Base-by-base conservation (phyloP, 2,113 vertebrate genomes). In the Sinosuthora webbiana region DNA sequence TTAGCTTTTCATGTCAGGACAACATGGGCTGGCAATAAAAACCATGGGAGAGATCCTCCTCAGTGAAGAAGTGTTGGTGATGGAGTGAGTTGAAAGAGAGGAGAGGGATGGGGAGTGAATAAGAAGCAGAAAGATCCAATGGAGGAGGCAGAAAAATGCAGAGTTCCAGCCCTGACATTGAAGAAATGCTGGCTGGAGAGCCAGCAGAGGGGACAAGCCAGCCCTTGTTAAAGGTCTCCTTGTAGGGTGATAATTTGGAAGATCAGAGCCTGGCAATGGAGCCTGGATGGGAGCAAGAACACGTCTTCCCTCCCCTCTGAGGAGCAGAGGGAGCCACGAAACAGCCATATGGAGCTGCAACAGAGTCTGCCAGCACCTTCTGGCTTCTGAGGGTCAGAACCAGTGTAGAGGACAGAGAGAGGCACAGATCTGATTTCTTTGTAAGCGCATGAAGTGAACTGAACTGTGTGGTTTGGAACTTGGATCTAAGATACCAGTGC, bases 171-270 rank as follows among this genome's bases (percentile, higher is more conserved):
- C 80, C 71, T 78, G 73, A 67, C 35, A 11, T 1, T 64, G 68
- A 71, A 71, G 68, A 78, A 90, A 39, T 62, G 49, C 68, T 92
- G 85, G 79, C 75, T 92, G 88, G 55, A 87, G 68, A 93, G 10
- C 20, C 64, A 83, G 82, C n/a, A 49, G 60, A 90, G 23, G 49
- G 87, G 64, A 78, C 39, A 67, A 86, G 87, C 50, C 94, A 96
- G 69, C 21, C 57, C 56, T 95, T 53, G 41, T 57, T 83, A 93
- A 90, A 93, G 80, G 53, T 92, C 83, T 92, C 96, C 94, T 94
- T 95, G 93, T 41, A 49, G 69, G 53, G 44, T 91, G 95, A 94
- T 77, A 85, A 96, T 93, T 92, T 94, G 87, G 31, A 64, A 82
- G 33, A 87, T 94, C 62, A 91, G 89, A 94, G 56, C 60, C 85